A percentile compares a stretch with the other conserved stretches of the same genome.
Evolutionary conservation across 2,113 vertebrate genomes (phyloP).

Genomic region (Lagopus muta): DNA sequence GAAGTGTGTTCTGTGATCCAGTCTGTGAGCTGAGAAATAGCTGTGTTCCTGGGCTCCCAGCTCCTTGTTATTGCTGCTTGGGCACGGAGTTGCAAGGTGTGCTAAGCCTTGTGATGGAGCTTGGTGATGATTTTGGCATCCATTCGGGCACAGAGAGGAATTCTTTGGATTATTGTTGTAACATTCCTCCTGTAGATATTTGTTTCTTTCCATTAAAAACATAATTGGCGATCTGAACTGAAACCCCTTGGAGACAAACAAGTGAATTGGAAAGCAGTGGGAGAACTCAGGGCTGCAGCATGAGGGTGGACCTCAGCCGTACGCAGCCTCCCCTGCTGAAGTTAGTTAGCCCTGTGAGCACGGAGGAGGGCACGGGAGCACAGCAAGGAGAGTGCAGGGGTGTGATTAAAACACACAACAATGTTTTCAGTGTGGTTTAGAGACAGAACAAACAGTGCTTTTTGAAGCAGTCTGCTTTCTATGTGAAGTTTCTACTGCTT

Average conservation of each 20-base stretch:
- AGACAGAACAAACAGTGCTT: neutral
- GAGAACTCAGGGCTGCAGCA: neutral
- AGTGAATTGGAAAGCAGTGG: neutral
- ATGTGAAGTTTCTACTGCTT: slow-evolving; percentile 10
- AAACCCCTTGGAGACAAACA: slow-evolving; percentile 21
- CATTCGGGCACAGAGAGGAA: neutral
- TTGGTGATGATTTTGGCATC: neutral
- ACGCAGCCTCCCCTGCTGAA: slow-evolving; percentile 25
- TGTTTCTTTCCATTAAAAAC: slow-evolving; percentile 8
- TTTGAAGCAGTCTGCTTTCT: slow-evolving; percentile 32
- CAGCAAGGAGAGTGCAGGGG: neutral
- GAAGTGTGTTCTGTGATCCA: neutral
- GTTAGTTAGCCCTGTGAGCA: slow-evolving; percentile 38
- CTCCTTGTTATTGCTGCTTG: slow-evolving; percentile 10
- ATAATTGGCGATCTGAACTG: neutral
- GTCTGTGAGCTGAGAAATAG: neutral
- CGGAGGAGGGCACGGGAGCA: slow-evolving; percentile 38
- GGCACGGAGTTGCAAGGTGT: neutral
- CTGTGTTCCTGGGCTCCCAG: neutral
- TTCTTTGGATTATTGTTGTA: neutral
- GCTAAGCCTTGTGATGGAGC: neutral
- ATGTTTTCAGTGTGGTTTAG: neutral
- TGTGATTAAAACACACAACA: slow-evolving; percentile 60
- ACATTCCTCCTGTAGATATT: neutral
- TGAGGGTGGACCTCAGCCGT: slow-evolving; percentile 28